Conservation (phyloP, 53 echinoderm and acorn worm species). For the Zoroaster sp. region DNA sequence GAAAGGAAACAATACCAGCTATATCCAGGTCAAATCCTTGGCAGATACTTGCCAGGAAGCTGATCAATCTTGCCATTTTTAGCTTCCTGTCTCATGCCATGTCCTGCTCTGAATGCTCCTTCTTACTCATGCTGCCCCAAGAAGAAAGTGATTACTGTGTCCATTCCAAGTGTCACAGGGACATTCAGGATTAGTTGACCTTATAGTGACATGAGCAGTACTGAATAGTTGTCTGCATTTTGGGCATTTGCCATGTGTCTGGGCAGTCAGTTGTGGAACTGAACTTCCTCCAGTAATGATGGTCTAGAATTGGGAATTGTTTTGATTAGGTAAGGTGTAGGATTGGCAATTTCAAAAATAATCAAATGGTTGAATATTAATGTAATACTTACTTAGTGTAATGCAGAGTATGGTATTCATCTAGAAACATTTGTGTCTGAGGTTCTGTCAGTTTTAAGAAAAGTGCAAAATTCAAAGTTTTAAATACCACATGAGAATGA, state of each 20-base stretch:
- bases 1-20: slow-evolving; percentile 24
- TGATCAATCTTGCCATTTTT: slow-evolving; percentile 12
- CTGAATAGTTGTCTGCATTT: not conserved
- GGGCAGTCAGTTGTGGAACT: not conserved
- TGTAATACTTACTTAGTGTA: too few relatives aligned
- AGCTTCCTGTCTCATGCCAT: slow-evolving; percentile 3
- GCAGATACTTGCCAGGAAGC: slow-evolving; percentile 5
- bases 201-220: not conserved
- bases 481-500: too few relatives aligned
- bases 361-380: too few relatives aligned
- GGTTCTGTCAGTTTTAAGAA: too few relatives aligned
- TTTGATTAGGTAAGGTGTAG: too few relatives aligned
- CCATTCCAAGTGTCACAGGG: slow-evolving; percentile 1
- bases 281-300: not conserved
- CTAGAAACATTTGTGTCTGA: too few relatives aligned
- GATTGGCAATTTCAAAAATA: too few relatives aligned
- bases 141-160: not conserved
- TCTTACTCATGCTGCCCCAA: not conserved
- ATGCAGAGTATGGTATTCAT: too few relatives aligned
- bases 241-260: not conserved
- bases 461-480: too few relatives aligned
- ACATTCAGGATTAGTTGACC: not conserved
- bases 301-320: not conserved
- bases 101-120: not conserved
- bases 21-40: slow-evolving; percentile 5